A percentile compares a stretch with the other conserved stretches of the same genome.
These are phyloP conservation scores for Portevinia maculata DNA, from an alignment of 2,888 invertebrate species.

Conservation along the genomic window DNA sequence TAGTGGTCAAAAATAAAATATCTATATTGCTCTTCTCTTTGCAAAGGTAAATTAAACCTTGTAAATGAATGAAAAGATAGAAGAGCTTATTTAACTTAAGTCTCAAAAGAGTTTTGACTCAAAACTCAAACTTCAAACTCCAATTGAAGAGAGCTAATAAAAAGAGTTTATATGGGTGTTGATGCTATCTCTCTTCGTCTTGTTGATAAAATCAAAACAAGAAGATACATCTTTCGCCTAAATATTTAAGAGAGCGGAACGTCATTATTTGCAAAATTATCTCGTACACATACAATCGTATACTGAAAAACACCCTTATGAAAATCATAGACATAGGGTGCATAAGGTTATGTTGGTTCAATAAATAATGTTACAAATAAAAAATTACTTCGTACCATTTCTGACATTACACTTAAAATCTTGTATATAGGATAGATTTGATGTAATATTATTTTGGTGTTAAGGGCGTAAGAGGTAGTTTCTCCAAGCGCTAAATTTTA, in stretches of 20 bases:
- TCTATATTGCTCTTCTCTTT: conserved; percentile 39
- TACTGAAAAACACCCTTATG: conserved; percentile 21
- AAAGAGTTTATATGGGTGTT: not conserved
- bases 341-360: not conserved
- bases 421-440: too few species aligned
- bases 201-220: not conserved
- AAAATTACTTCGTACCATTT: too few species aligned
- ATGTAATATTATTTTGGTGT: too few species aligned
- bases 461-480: too few species aligned
- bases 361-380: not conserved
- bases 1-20: conserved; percentile 46
- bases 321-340: conserved; percentile 14
- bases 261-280: conserved; percentile 18
- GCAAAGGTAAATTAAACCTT: conserved; percentile 20
- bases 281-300: not conserved
- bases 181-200: conserved; percentile 2
- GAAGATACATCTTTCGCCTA: conserved; percentile 15
- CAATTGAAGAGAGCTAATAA: conserved; percentile 15
- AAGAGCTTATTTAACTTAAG: too few species aligned
- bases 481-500: too few species aligned
- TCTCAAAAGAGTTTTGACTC: too few species aligned
- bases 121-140: not conserved
- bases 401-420: too few species aligned
- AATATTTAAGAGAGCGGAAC: conserved; percentile 39
- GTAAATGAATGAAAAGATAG: conserved; percentile 14